phyloP scores from a whole-genome alignment of 2,797 vertebrate genomes.

The Molossus molossus region DNA sequence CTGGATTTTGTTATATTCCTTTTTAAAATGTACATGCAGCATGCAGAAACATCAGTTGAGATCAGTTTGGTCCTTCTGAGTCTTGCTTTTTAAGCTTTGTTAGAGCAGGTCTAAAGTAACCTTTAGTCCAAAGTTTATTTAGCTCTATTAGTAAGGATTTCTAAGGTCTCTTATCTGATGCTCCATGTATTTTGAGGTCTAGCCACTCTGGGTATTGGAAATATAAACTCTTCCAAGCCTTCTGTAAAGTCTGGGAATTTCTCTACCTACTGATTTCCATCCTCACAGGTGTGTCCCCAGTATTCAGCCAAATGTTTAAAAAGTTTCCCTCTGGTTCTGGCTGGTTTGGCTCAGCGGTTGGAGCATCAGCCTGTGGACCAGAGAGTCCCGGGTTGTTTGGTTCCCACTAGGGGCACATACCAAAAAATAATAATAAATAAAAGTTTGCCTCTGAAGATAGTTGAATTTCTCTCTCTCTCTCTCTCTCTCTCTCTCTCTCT shows the following conservation, averaged over 20 bases:
- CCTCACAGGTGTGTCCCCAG: not conserved
- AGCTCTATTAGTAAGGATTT: not conserved
- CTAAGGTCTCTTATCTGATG: not conserved
- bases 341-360: too few species aligned
- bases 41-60: not conserved
- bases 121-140: not conserved
- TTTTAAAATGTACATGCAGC: not conserved
- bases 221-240: not conserved
- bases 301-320: not conserved
- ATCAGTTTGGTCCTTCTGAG: not conserved
- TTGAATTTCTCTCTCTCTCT: not conserved
- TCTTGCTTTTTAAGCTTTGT: not conserved
- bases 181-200: not conserved
- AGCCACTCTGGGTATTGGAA: not conserved
- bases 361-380: too few species aligned
- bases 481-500: not conserved
- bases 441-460: not conserved
- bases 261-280: not conserved
- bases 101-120: not conserved
- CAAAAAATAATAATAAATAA: not conserved
- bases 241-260: not conserved
- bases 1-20: conserved; percentile 12
- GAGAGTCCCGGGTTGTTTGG: too few species aligned
- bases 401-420: too few species aligned
- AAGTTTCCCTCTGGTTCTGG: not conserved